A percentile compares a stretch with the other conserved stretches of the same genome.
Conservation (phyloP, 2,888 invertebrate species). For the Saturnia japonica region DNA sequence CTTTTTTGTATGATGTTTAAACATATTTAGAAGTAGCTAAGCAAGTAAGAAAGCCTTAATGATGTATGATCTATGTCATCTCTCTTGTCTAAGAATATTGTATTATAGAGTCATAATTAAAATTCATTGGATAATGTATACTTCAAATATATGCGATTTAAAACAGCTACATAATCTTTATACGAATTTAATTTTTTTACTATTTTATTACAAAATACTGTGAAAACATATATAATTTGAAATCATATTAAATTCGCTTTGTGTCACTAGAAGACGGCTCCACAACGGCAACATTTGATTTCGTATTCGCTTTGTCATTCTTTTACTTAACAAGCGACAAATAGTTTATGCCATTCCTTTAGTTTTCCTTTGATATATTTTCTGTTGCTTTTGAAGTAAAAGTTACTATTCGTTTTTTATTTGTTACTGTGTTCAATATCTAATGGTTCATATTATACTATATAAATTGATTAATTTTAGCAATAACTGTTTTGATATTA, state of each 20-base stretch:
- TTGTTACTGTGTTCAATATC: background rate
- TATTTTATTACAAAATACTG: background rate
- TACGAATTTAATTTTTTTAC: too few species aligned
- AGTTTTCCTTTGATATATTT: background rate
- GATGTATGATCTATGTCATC: too few species aligned
- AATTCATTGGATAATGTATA: too few species aligned
- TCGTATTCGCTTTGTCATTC: conserved; percentile 13
- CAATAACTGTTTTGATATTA: background rate
- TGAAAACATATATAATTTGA: background rate
- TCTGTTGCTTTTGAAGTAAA: background rate
- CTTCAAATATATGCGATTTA: too few species aligned
- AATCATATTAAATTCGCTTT: conserved; percentile 25
- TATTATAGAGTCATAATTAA: too few species aligned
- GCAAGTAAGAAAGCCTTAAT: too few species aligned
- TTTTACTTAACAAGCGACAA: conserved; percentile 6
- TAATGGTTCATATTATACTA: background rate
- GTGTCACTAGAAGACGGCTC: conserved; percentile 3
- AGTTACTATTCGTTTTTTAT: background rate
- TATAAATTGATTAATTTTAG: background rate
- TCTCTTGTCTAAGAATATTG: too few species aligned
- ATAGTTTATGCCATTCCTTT: conserved; percentile 1
- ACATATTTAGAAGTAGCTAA: too few species aligned
- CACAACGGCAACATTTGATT: conserved; percentile 13
- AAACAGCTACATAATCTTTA: too few species aligned
- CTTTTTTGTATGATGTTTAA: too few species aligned